Evolutionary conservation across 1,140 invertebrate species (phyloP), one percentile per base, ranked within the genome.

Genomic region (Neodiprion lecontei): DNA sequence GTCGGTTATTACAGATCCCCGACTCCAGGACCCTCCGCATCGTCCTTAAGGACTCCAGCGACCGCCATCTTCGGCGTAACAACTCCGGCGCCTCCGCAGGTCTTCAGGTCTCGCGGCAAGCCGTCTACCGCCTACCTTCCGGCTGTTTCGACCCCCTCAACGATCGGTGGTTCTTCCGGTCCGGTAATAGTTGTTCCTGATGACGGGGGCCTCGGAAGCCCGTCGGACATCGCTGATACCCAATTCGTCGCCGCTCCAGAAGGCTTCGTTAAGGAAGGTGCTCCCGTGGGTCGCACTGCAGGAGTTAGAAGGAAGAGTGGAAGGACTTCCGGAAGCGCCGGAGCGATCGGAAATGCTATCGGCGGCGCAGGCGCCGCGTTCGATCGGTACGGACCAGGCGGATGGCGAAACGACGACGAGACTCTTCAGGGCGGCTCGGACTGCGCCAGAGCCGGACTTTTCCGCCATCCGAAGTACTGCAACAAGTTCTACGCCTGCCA

Each of bases 401-500:
- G 89, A 17, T 48, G 14, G 76, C 0, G 74, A 77, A 66, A 21
- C 75, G 74, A 69, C 0, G 89, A 91, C 40, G 91, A 93, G 74
- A 90, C 90, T 2, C 83, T 94, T 23, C 89, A 92, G 76, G 91
- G 91, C n/a, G 89, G 89, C 1, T 83, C 90, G 7, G 91, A 94
- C 47, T 96, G 95, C 81, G 92, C 94, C 75, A 89, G 95, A 80
- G 91, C 94, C 8, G 95, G 95, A 80, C 89, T 96, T 0, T 96
- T 96, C 89, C 89, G 94, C 81, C 95, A 96, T 83, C 95, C 95
- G 0, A 92, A 92, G 72, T 91, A 93, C 74, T 96, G 95, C 81
- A 95, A 95, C 80, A 95, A 96, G 82, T 96, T 96, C 88, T 96
- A 96, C 80, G 92, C 94, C 49, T 96, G 95, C 82, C 91, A 94